These are phyloP conservation scores for Benthosema pterotum DNA, from an alignment of 2,797 vertebrate species.

Conservation along the genomic window DNA sequence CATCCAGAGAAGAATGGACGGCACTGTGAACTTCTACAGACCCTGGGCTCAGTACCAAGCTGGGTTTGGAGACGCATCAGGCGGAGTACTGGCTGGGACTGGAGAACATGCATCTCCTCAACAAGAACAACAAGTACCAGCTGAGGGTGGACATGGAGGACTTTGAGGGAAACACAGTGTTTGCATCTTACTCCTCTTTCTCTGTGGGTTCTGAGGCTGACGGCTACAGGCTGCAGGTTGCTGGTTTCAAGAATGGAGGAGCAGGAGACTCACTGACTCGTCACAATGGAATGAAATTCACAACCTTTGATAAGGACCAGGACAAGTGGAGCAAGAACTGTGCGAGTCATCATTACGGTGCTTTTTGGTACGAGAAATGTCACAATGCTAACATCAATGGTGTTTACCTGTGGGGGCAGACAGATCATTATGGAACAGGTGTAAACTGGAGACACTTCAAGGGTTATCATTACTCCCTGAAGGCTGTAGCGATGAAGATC, in stretches of 20 bases:
- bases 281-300: constrained; percentile 13
- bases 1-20: constrained; percentile 77
- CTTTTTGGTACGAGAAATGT: no score
- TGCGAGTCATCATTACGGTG: no score
- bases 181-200: constrained; percentile 41
- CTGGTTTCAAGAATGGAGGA: constrained; percentile 37
- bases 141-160: constrained; percentile 54
- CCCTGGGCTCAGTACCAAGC: constrained; percentile 10
- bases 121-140: constrained; percentile 22
- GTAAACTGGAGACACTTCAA: no score
- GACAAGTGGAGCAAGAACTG: constrained; percentile 2
- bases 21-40: constrained; percentile 70
- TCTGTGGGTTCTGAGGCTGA: constrained; percentile 35
- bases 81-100: constrained; percentile 78
- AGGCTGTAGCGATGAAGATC: no score
- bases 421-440: no score
- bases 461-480: no score
- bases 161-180: constrained; percentile 11
- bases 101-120: constrained; percentile 46
- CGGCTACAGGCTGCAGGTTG: constrained; percentile 38
- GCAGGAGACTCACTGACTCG: constrained; percentile 39
- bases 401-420: no score
- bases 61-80: constrained; percentile 71
- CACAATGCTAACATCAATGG: no score
- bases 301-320: constrained; percentile 33